These are phyloP conservation scores for Halcyon chelicuti DNA, from an alignment of 2,797 vertebrate genomes.

Conservation along the genomic window DNA sequence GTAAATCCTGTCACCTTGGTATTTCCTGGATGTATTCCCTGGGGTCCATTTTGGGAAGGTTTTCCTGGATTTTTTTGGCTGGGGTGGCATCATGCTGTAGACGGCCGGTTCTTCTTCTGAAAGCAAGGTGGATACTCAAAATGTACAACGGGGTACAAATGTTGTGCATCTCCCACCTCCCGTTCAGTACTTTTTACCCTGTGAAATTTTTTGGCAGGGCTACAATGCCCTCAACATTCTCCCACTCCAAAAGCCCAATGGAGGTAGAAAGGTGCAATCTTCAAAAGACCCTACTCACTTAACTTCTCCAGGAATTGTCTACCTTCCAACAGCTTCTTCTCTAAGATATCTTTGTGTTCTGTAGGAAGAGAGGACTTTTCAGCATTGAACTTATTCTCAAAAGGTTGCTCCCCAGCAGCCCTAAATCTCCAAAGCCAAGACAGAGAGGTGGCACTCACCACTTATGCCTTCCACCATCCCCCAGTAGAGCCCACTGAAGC, in stretches of 20 bases:
- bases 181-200: not conserved
- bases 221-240: not conserved
- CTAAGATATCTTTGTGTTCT: conserved; percentile 62
- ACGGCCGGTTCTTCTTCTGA: conserved; percentile 8
- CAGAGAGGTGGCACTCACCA: not conserved
- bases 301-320: conserved; percentile 55
- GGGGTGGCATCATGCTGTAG: conserved; percentile 8
- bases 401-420: not conserved
- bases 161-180: not conserved
- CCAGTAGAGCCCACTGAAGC: conserved; percentile 65
- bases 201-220: not conserved
- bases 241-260: not conserved
- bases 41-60: conserved; percentile 63
- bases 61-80: conserved; percentile 69
- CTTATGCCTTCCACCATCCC: conserved; percentile 63
- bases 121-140: not conserved
- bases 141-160: fast-evolving
- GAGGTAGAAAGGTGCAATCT: not conserved
- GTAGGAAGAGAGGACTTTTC: not conserved
- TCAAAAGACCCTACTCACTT: conserved; percentile 38
- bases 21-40: not conserved
- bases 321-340: conserved; percentile 62
- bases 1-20: not conserved
- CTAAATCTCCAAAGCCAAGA: not conserved
- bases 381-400: not conserved